These are phyloP conservation scores for Heterodera filipjevi DNA, from an alignment of 2,888 invertebrate genomes.

Conservation along the genomic window DNA sequence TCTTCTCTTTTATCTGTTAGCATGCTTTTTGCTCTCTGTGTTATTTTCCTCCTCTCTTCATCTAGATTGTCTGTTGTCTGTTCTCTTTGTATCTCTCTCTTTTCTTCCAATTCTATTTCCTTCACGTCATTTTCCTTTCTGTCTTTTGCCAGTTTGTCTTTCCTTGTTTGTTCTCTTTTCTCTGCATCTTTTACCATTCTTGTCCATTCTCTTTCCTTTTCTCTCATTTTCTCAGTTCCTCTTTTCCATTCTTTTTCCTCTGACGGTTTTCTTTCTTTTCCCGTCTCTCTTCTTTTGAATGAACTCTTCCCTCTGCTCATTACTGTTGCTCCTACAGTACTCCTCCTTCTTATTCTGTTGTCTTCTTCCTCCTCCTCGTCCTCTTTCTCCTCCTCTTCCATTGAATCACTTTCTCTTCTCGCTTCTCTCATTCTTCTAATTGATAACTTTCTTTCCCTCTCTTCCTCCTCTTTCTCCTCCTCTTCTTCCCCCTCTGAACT, in stretches of 20 bases:
- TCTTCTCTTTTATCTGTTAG: background rate
- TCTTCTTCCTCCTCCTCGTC: background rate
- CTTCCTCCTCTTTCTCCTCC: background rate
- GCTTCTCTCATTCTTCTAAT: background rate
- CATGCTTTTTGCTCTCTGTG: background rate
- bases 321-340: background rate
- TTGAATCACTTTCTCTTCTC: background rate
- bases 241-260: background rate
- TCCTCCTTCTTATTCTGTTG: background rate
- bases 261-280: background rate
- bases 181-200: no score
- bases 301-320: background rate
- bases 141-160: background rate
- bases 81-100: background rate
- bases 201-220: background rate
- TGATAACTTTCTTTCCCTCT: background rate
- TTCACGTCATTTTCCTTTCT: background rate
- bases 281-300: background rate
- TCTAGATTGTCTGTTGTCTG: background rate
- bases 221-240: background rate
- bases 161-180: background rate
- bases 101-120: background rate
- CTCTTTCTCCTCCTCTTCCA: background rate
- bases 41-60: background rate
- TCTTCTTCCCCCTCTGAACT: background rate